Evolutionary conservation across 92 coral and sea anemone genomes (phyloP).

Genomic region (Paragorgia papillata): DNA sequence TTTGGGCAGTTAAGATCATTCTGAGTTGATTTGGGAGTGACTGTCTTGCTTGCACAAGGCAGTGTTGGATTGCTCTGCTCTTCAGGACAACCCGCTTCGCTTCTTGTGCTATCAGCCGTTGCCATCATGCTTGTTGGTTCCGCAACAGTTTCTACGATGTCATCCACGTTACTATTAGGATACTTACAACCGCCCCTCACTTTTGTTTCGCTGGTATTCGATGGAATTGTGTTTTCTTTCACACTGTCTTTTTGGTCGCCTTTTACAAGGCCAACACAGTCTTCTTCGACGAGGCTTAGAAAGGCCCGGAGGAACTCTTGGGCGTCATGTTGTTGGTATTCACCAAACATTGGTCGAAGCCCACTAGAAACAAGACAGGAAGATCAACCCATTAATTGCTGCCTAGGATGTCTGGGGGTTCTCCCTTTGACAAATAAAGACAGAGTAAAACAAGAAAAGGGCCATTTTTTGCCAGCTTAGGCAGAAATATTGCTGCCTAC

Average conservation of each 20-base stretch:
- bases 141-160: neutral
- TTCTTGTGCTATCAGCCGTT: neutral
- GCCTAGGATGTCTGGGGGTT: too few species aligned
- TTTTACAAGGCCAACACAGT: conserved; percentile 69
- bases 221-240: neutral
- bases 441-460: too few species aligned
- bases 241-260: conserved; percentile 20
- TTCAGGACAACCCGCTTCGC: neutral
- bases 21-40: neutral
- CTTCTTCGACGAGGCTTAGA: conserved; percentile 47
- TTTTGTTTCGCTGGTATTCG: conserved; percentile 13
- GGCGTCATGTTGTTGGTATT: conserved; percentile 92
- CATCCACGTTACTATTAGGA: neutral
- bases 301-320: conserved; percentile 91
- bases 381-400: too few species aligned
- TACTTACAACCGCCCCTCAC: conserved; percentile 37
- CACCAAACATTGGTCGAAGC: conserved; percentile 75
- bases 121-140: neutral
- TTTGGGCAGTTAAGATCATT: neutral
- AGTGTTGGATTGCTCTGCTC: conserved; percentile 2
- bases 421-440: too few species aligned
- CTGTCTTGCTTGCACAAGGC: neutral
- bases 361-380: conserved; percentile 56
- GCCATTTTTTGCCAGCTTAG: too few species aligned
- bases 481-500: too few species aligned